phyloP scores from a whole-genome alignment of 2,888 invertebrate species.

The Drosophila phalerata region DNA sequence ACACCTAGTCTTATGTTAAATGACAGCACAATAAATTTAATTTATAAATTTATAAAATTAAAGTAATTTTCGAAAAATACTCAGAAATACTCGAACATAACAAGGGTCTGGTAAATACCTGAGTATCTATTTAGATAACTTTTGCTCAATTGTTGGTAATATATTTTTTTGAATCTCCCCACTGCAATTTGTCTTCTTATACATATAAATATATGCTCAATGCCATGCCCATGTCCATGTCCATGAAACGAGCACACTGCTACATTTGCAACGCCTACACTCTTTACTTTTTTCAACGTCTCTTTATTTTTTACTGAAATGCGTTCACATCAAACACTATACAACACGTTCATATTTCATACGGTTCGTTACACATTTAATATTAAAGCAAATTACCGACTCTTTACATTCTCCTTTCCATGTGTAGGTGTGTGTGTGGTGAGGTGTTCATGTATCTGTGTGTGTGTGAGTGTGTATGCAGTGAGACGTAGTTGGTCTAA shows the following conservation, averaged over 20 bases:
- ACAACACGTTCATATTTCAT: conserved; percentile 78
- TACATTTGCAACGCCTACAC: neutral
- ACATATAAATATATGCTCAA: conserved; percentile 44
- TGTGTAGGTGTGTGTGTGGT: conserved; percentile 5
- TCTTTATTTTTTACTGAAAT: conserved; percentile 44
- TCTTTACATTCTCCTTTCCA: conserved; percentile 14
- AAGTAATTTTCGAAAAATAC: neutral
- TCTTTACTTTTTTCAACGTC: conserved; percentile 1
- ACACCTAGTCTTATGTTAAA: too few species aligned
- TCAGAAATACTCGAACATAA: neutral
- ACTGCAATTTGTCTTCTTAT: conserved; percentile 26
- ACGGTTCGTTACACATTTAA: conserved; percentile 80
- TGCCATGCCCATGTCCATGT: conserved; percentile 58
- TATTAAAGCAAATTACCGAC: conserved; percentile 79
- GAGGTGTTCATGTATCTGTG: conserved; percentile 8
- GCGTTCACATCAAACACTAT: conserved; percentile 76
- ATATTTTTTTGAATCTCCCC: conserved; percentile 42
- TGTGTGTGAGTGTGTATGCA: conserved; percentile 30
- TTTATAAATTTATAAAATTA: neutral
- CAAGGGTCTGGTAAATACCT: neutral
- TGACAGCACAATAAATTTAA: neutral
- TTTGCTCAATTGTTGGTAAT: conserved; percentile 33
- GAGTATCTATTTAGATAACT: neutral
- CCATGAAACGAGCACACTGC: conserved; percentile 18
- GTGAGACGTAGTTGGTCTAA: conserved; percentile 66